A percentile compares a stretch with the other conserved stretches of the same genome.
Conservation (phyloP, 2,113 vertebrate species). For the Brachypteracias leptosomus region DNA sequence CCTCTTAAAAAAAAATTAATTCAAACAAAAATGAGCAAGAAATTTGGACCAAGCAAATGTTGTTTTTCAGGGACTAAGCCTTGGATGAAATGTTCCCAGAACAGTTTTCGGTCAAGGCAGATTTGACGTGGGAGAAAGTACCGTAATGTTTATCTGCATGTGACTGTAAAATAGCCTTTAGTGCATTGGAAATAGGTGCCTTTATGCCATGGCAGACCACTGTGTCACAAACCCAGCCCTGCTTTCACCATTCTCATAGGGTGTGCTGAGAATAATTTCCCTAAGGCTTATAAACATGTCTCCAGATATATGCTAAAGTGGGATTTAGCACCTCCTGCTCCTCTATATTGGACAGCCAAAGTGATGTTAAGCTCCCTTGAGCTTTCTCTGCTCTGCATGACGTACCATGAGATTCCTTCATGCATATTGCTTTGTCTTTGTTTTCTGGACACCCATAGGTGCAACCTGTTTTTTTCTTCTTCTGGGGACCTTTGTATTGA, state of each 20-base stretch:
- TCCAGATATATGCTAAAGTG: neutral
- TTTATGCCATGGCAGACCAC: accelerated
- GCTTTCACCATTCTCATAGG: neutral
- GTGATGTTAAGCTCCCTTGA: neutral
- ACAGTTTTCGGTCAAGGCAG: neutral
- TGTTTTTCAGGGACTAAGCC: neutral
- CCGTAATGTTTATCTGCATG: neutral
- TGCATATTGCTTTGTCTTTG: neutral
- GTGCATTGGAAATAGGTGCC: neutral
- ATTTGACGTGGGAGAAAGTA: neutral
- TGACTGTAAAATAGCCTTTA: neutral
- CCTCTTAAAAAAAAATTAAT: neutral
- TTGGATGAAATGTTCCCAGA: neutral
- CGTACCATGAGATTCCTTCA: neutral
- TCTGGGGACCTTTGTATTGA: neutral
- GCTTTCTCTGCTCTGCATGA: neutral
- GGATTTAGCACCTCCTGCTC: neutral
- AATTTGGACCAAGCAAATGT: neutral
- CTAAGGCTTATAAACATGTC: neutral
- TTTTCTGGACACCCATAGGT: neutral
- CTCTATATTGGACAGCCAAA: neutral
- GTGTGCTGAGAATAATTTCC: neutral
- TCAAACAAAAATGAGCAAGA: neutral
- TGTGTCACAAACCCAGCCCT: neutral
- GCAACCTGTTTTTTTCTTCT: neutral